These are phyloP conservation scores for Nothoprocta pentlandii DNA, from an alignment of 2,113 vertebrate genomes.

Conservation along the genomic window DNA sequence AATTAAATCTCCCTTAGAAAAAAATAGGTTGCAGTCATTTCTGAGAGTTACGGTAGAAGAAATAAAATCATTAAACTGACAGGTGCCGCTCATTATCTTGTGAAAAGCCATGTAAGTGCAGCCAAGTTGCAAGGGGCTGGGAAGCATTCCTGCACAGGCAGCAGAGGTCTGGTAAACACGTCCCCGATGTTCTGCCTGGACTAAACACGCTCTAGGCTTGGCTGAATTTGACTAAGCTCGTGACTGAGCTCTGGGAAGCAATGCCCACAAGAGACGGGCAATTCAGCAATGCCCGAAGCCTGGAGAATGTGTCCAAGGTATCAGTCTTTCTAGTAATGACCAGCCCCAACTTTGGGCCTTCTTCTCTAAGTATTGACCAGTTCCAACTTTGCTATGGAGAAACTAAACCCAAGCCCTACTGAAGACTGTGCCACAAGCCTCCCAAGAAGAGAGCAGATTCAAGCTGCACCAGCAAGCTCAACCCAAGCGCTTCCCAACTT, in stretches of 20 bases:
- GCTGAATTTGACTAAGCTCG: constrained; percentile 17
- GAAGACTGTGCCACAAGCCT: not conserved
- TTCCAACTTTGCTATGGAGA: too few species aligned
- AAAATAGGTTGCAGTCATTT: not conserved
- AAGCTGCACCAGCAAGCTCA: not conserved
- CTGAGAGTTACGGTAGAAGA: not conserved
- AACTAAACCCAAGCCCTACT: too few species aligned
- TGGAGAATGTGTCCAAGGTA: not conserved
- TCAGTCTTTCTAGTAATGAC: not conserved
- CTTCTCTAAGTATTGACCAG: not conserved
- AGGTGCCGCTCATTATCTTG: not conserved
- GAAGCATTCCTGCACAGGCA: not conserved
- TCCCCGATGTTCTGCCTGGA: constrained; percentile 28
- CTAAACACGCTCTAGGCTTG: constrained; percentile 22
- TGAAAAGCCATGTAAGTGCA: not conserved
- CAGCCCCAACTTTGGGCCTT: not conserved
- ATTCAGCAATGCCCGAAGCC: not conserved
- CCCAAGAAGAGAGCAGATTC: not conserved
- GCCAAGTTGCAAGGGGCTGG: not conserved
- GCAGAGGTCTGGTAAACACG: not conserved
- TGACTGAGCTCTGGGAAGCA: not conserved
- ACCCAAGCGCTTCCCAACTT: not conserved
- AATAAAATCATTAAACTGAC: not conserved
- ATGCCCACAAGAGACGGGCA: not conserved
- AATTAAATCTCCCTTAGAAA: not conserved